A percentile compares a stretch with the other conserved stretches of the same genome.
phyloP scores from a whole-genome alignment of 2,113 vertebrate genomes.

The Neogale vison region DNA sequence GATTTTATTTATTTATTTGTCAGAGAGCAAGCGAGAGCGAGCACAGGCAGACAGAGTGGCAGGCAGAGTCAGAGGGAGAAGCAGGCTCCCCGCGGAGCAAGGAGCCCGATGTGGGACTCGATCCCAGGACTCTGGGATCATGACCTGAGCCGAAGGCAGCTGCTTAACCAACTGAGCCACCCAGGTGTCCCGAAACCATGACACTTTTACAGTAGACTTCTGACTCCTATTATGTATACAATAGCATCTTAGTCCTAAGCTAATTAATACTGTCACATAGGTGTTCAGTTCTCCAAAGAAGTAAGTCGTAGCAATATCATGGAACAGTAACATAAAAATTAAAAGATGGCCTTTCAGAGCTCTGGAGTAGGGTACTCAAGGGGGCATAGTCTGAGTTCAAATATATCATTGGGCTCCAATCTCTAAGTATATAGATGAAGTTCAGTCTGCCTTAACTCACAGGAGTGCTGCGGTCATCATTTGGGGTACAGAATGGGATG shows the following conservation, averaged over 20 bases:
- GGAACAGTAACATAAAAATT: neutral
- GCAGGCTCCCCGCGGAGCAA: too few relatives aligned
- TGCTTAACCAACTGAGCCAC: too few relatives aligned
- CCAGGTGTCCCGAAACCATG: too few relatives aligned
- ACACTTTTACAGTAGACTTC: neutral
- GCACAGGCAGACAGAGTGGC: too few relatives aligned
- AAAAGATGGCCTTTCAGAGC: constrained; percentile 11
- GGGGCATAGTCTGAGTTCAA: neutral
- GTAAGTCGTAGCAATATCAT: neutral
- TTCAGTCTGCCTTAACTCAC: neutral
- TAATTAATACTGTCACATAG: neutral
- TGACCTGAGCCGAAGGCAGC: too few relatives aligned
- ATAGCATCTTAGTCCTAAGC: neutral
- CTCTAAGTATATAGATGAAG: neutral
- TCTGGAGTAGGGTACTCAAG: neutral
- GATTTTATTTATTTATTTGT: too few relatives aligned
- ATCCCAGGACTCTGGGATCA: too few relatives aligned
- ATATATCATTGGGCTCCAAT: neutral
- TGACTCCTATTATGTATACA: neutral
- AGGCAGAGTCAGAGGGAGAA: too few relatives aligned
- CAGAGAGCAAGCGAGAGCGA: too few relatives aligned
- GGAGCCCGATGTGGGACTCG: too few relatives aligned
- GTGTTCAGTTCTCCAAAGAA: neutral
- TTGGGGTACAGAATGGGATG: neutral
- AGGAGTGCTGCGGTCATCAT: neutral